Base-by-base conservation (phyloP, 2,888 invertebrate genomes). In the Pseudococcus longispinus region DNA sequence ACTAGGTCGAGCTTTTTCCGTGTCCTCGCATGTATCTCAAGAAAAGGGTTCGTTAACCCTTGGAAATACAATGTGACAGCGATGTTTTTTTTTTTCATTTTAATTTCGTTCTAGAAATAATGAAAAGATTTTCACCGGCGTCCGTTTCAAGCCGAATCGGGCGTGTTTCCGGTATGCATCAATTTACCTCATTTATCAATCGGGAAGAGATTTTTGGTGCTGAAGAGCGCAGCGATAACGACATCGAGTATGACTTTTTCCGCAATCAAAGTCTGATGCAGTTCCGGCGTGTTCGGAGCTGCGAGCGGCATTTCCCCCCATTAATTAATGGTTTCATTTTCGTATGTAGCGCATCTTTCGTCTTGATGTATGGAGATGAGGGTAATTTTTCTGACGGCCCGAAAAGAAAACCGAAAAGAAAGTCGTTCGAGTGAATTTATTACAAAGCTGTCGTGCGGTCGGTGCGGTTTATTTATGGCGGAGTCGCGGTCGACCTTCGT, bases 21-120 rank as follows among this genome's bases (percentile, higher is more conserved):
- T 51, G 37, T 83, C n/a, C n/a, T n/a, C n/a, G 15, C 8, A 20
- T 84, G 23, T 70, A 70, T 44, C 20, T 13, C 15, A n/a, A 84
- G 65, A 29, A 46, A 60, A 84, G 32, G 65, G 85, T 65, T 85
- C 85, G 70, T 85, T 60, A 74, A 85, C 85, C 85, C 77, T 20
- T 26, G 42, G 29, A n/a, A n/a, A 20, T 23, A 6, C 20, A 32
- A 74, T 74, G 37, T 80, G 77, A 42, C 77, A 42, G 77, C 77
- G 42, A 80, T 42, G 20, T 20, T 42, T n/a, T 70, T 55, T 55
- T 55, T 26, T 74, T 18, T n/a, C 4, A 15, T 60, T 23, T 11
- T 80, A 80, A 80, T 42, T 80, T 42, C 37, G 77, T 11, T 60
- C 6, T 23, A 60, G 77, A 20, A 29, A 80, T 80, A 42, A 20